A percentile compares a stretch with the other conserved stretches of the same genome.
These are phyloP conservation scores for Eulemur macaco DNA, from an alignment of 2,113 vertebrate species.

Conservation along the genomic window DNA sequence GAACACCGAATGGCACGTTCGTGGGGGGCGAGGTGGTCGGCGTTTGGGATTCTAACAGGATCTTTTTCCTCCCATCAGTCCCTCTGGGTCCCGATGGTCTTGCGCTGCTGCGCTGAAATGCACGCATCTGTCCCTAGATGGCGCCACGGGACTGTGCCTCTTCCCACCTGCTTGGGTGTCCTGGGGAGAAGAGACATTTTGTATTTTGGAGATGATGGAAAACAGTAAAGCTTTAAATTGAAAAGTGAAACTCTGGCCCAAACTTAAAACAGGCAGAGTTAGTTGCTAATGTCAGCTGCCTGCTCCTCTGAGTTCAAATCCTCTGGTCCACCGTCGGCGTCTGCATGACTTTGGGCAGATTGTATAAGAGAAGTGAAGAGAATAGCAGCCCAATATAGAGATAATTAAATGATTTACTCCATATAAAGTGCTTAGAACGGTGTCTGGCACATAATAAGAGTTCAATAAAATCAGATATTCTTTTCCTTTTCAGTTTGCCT, in stretches of 20 bases:
- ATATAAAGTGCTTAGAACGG: not conserved
- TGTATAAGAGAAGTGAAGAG: not conserved
- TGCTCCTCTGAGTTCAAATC: not conserved
- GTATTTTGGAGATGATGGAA: not conserved
- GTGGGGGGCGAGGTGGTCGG: not conserved
- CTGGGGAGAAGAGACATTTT: not conserved
- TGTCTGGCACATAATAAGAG: not conserved
- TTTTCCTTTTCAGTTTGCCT: not conserved
- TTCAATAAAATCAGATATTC: not conserved
- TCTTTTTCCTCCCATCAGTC: not conserved
- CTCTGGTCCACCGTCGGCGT: accelerated
- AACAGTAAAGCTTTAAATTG: not conserved
- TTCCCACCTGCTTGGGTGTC: too few relatives aligned
- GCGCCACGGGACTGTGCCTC: not conserved
- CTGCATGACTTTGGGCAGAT: not conserved
- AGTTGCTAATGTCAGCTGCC: not conserved
- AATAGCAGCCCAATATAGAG: not conserved
- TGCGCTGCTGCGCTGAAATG: accelerated
- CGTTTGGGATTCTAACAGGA: too few relatives aligned
- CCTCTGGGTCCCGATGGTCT: not conserved
- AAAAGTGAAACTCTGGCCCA: not conserved
- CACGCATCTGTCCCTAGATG: not conserved
- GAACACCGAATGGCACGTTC: too few relatives aligned
- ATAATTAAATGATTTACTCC: not conserved
- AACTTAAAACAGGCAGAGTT: not conserved